Base-by-base conservation (phyloP, 2,888 invertebrate genomes). In the Malthinus seriepunctatus region DNA sequence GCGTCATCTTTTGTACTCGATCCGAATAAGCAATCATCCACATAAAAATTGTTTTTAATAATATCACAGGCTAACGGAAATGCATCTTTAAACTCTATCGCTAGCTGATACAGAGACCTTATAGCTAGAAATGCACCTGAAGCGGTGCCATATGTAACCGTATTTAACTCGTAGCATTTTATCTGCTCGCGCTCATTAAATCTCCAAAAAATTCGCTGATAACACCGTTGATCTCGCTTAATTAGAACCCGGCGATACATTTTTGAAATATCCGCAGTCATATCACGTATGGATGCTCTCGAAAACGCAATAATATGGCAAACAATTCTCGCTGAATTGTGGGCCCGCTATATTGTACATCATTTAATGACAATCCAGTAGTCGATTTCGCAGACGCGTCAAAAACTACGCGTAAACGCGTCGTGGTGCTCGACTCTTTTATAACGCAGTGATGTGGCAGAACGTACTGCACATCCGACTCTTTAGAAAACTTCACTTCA, bases 211-310 rank as follows among this genome's bases (percentile, higher is more conserved):
- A 67, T 69, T 32, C 67, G 34, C 10, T 69, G 66, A 33, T 63
- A 64, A 33, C 66, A 50, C 3, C 53, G 37, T 14, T 73, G 60
- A 1, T 61, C 50, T 8, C 64, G 60, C 12, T 64, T 44, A 0
- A 72, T 47, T 8, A 56, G 4, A 9, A 74, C 64, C 51, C 71
- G 70, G 0, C 66, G 60, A 38, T 69, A 74, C 66, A 73, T 72
- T 57, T 70, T 61, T 5, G 51, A 50, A 5, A 74, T 60, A 46
- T 73, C 73, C 3, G 66, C 70, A 6, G 58, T 63, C 7, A 73
- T 35, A 1, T n/a, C n/a, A 68, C 69, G 23, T 68, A 60, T 8
- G 49, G 23, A 42, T 69, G 60, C 4, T 56, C 56, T 31, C 73
- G 61, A 65, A 73, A 74, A 9, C 70, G 58, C 0, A 69, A 5